These are phyloP conservation scores for Ctenopoma multispine DNA, from an alignment of 2,797 vertebrate genomes.

Conservation along the genomic window DNA sequence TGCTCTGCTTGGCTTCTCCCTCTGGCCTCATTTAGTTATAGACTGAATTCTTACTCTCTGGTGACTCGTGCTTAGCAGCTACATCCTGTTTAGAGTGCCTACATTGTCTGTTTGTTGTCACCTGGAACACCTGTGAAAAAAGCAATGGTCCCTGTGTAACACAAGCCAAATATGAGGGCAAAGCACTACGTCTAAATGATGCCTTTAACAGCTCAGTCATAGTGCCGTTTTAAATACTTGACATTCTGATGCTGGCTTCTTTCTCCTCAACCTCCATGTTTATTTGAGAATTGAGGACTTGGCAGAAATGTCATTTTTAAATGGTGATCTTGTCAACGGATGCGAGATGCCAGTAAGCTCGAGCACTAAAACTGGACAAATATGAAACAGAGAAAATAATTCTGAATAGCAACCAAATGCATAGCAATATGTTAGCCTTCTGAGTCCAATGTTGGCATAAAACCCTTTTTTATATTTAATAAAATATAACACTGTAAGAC, in stretches of 20 bases:
- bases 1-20: conserved; percentile 51
- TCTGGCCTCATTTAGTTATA: conserved; percentile 63
- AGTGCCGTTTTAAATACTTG: neutral
- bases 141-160: conserved; percentile 50
- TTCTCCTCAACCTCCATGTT: neutral
- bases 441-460: neutral
- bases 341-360: neutral
- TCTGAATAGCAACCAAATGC: neutral
- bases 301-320: neutral
- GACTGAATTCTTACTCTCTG: conserved; percentile 65
- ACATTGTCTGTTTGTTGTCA: conserved; percentile 76
- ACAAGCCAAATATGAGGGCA: conserved; percentile 48
- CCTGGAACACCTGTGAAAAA: conserved; percentile 67
- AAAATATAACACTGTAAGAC: too few relatives aligned
- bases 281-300: conserved; percentile 2
- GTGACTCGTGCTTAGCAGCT: conserved; percentile 70
- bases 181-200: conserved; percentile 26
- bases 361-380: neutral
- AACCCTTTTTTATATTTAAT: too few relatives aligned
- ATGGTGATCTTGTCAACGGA: neutral
- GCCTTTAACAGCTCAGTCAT: neutral
- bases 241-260: neutral
- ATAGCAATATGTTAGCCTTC: conserved; percentile 5
- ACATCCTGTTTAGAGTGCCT: conserved; percentile 79
- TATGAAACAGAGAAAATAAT: neutral